A percentile compares a stretch with the other conserved stretches of the same genome.
Conservation (phyloP, 2,797 vertebrate species). For the Molossus molossus region DNA sequence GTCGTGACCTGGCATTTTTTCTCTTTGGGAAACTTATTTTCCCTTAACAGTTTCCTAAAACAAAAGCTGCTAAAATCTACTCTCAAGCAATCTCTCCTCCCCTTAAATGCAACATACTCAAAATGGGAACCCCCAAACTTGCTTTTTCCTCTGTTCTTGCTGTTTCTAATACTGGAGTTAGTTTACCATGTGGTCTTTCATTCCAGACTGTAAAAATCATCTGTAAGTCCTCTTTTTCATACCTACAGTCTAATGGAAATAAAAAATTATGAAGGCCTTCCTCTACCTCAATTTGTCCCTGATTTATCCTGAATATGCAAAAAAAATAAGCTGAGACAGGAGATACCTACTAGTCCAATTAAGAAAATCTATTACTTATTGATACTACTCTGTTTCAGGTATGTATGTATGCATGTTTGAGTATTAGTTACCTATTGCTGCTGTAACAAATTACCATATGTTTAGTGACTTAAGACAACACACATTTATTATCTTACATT, state of each 20-base stretch:
- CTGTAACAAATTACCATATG: background rate
- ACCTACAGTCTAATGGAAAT: background rate
- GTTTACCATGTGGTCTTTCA: background rate
- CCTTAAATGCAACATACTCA: background rate
- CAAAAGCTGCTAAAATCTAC: background rate
- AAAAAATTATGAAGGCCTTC: background rate
- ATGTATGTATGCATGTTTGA: background rate
- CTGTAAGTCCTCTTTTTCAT: background rate
- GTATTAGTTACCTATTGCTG: background rate
- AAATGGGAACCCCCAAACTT: background rate
- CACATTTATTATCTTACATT: background rate
- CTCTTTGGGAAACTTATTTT: background rate
- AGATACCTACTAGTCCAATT: background rate
- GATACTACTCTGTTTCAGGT: background rate
- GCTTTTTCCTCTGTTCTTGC: background rate
- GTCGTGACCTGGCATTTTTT: background rate
- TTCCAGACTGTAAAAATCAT: background rate
- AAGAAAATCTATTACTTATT: background rate
- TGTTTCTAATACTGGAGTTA: background rate
- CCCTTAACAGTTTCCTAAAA: background rate
- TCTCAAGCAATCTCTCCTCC: background rate
- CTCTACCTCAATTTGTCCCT: background rate
- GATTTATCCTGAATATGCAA: background rate
- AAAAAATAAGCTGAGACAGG: background rate
- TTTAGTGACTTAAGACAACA: background rate